Evolutionary conservation across 2,113 vertebrate species (phyloP).

Genomic region (Nyctibius bracteatus): DNA sequence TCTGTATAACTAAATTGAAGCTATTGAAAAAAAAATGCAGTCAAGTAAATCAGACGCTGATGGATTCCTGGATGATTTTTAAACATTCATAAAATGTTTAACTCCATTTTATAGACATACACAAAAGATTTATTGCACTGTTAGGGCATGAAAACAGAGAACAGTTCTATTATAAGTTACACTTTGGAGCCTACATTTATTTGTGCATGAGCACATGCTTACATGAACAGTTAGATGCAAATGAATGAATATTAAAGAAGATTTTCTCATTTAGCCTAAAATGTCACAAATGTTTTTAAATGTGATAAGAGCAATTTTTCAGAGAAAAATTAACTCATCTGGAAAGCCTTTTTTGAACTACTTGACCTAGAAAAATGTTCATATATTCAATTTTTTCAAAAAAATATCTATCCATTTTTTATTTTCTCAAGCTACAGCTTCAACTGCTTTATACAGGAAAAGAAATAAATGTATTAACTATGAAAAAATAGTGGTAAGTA

Average conservation of each 20-base stretch:
- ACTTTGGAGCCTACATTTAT: conserved; percentile 3
- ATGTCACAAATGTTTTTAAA: background rate
- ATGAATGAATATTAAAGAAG: background rate
- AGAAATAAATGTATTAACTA: background rate
- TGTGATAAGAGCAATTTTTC: background rate
- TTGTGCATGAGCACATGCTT: background rate
- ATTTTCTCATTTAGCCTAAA: background rate
- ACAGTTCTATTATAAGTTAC: background rate
- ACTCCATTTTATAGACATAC: background rate
- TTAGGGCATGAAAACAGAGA: background rate
- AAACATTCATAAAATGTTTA: conserved; percentile 27
- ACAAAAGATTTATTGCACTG: background rate
- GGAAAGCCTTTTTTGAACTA: background rate
- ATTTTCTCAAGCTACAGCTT: background rate
- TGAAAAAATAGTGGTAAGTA: background rate
- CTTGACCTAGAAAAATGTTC: background rate
- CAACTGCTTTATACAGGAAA: background rate
- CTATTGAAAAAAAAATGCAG: background rate
- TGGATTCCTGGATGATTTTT: conserved; percentile 31
- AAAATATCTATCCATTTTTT: background rate
- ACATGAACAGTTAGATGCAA: background rate
- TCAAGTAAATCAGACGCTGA: background rate
- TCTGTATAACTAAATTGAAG: background rate
- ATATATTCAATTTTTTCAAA: background rate
- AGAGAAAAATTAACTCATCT: background rate